phyloP scores from a whole-genome alignment of 2,113 vertebrate genomes.

The Hyperoodon ampullatus region DNA sequence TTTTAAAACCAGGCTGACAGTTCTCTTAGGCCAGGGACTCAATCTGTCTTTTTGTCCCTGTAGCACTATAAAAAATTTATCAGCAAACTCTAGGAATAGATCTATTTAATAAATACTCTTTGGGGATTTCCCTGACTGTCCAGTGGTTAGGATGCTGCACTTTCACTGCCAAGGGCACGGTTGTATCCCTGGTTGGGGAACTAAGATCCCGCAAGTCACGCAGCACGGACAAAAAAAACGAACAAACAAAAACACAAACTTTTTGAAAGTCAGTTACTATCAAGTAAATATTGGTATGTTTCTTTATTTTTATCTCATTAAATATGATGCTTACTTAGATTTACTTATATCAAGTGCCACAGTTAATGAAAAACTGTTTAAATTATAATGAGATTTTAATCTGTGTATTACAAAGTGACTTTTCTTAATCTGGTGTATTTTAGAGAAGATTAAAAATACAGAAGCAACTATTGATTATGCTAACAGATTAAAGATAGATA shows the following conservation, averaged over 20 bases:
- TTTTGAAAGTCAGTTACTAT: not conserved
- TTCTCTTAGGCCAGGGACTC: not conserved
- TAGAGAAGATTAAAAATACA: not conserved
- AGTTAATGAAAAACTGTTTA: conserved; percentile 17
- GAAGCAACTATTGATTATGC: not conserved
- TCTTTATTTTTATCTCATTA: not conserved
- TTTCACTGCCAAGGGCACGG: too few relatives aligned
- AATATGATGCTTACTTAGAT: conserved; percentile 12
- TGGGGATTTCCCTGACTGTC: too few relatives aligned
- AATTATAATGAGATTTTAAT: conserved; percentile 14
- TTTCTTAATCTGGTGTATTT: not conserved
- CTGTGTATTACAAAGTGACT: not conserved
- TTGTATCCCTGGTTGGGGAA: too few relatives aligned
- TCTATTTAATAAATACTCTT: not conserved
- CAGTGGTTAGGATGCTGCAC: too few relatives aligned
- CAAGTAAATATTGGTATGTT: not conserved
- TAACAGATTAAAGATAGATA: not conserved
- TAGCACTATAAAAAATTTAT: not conserved
- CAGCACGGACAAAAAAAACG: too few relatives aligned
- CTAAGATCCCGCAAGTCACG: too few relatives aligned
- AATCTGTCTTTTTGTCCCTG: not conserved
- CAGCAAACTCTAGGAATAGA: not conserved
- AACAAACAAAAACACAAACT: not conserved
- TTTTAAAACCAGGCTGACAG: not conserved
- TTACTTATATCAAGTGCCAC: not conserved